These are phyloP conservation scores for Oncorhynchus masou DNA, from an alignment of 2,113 vertebrate species.

Conservation along the genomic window DNA sequence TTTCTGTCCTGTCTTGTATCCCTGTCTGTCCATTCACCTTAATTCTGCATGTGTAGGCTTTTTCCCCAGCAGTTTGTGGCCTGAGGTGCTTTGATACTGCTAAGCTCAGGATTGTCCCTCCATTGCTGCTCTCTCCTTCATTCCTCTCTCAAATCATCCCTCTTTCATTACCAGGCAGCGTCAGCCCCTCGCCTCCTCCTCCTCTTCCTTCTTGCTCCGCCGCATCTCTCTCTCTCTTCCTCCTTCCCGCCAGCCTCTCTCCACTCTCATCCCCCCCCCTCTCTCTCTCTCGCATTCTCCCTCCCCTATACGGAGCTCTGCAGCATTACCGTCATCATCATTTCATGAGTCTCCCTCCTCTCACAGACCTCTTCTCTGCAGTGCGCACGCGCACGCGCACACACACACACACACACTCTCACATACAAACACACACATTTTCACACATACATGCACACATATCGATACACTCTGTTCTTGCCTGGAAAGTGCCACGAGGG, in stretches of 20 bases:
- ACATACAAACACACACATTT: slow-evolving; percentile 3
- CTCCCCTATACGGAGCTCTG: slow-evolving; percentile 25
- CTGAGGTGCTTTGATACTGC: not conserved
- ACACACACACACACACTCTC: slow-evolving; percentile 3
- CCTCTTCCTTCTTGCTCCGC: not conserved
- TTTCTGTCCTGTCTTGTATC: not conserved
- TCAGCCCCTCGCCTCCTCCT: not conserved
- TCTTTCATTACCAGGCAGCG: slow-evolving; percentile 3
- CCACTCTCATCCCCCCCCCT: not conserved
- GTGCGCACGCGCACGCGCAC: not conserved
- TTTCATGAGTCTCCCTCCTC: slow-evolving; percentile 26
- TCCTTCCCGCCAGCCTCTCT: not conserved
- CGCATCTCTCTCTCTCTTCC: not conserved
- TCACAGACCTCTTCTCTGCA: slow-evolving; percentile 1
- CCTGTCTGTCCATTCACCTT: not conserved
- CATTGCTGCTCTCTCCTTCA: not conserved
- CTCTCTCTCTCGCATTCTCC: slow-evolving; percentile 17
- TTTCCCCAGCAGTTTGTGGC: not conserved
- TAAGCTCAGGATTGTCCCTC: not conserved
- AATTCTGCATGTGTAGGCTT: not conserved
- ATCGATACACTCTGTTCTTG: slow-evolving; percentile 1
- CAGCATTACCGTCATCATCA: slow-evolving; percentile 42
- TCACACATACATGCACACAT: slow-evolving; percentile 1
- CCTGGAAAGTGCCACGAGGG: not conserved
- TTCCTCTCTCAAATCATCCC: not conserved